phyloP scores from a whole-genome alignment of 2,797 vertebrate genomes.

The Ibycter americanus region DNA sequence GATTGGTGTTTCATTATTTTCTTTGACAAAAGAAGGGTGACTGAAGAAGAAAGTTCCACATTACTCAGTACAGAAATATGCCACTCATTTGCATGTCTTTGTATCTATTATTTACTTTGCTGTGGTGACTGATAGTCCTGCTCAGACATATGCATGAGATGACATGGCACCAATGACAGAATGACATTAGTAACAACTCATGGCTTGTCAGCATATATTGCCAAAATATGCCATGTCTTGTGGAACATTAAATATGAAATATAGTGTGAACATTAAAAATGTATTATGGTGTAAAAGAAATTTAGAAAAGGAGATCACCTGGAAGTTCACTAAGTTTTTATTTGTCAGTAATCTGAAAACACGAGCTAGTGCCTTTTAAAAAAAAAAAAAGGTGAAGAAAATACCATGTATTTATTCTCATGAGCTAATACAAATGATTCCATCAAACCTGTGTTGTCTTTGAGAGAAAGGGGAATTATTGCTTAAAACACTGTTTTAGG shows the following conservation, averaged over 20 bases:
- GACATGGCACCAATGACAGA: neutral
- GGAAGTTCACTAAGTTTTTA: neutral
- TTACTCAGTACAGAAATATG: neutral
- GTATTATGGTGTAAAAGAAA: neutral
- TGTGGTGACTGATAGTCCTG: neutral
- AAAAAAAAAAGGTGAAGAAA: neutral
- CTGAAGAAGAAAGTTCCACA: neutral
- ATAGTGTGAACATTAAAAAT: slow-evolving; percentile 22
- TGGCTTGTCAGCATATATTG: slow-evolving; percentile 37
- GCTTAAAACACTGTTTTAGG: neutral
- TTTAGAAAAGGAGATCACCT: neutral
- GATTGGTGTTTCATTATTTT: neutral
- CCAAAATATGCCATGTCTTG: neutral
- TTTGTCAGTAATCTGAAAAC: neutral
- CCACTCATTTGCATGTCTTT: neutral
- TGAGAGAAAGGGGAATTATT: neutral
- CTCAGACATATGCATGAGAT: neutral
- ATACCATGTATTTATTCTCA: neutral
- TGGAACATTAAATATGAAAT: slow-evolving; percentile 14
- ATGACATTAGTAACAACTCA: neutral
- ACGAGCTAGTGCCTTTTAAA: neutral
- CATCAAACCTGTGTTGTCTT: neutral
- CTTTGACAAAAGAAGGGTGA: neutral
- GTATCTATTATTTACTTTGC: neutral
- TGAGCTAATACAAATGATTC: neutral